Evolutionary conservation across 2,888 invertebrate genomes (phyloP), one percentile per base, ranked within the genome.

Genomic region (Agrotis clavis): DNA sequence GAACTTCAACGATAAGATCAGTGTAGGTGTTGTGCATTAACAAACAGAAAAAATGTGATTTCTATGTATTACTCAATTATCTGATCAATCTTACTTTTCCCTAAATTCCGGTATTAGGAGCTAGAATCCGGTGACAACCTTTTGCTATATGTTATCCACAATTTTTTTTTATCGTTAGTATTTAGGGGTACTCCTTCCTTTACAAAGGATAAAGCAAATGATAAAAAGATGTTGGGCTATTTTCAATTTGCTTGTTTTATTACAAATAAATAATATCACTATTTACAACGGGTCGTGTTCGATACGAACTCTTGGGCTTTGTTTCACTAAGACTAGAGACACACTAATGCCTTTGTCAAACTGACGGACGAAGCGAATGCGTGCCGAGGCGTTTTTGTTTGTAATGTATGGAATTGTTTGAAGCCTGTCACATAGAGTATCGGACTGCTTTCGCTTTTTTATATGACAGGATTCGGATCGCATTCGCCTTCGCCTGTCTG

Each of bases 201-300:
- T 19, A 0, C 16, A 4, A 11, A 11, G 1, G 14, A 16, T 51
- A 47, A 16, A n/a, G 11, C 54, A 48, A 7, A 19, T 25, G 35
- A 21, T 45, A n/a, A 50, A 53, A 53, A 54, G 16, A 61, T 14
- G 4, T 3, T 25, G 1, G 1, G 1, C 1, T 1, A 50, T 6
- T 76, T 70, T 67, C 25, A 47, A 72, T 9, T 57, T 71, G 61
- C 71, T 69, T 78, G 41, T 62, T 81, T 83, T 79, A 76, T 70
- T 81, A 72, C 62, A 70, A 77, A 78, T 86, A 75, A 66, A 67
- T 84, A 82, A 30, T 41, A 41, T 63, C 9, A 74, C 66, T 84
- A 83, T 81, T 68, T 74, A 80, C 81, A 85, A 74, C 25, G 54
- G 73, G 54, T 72, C 48, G 16, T 30, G 25, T 74, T 73, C 54